phyloP scores from a whole-genome alignment of 2,888 invertebrate genomes.

The Cataglyphis rosenhaueri region DNA sequence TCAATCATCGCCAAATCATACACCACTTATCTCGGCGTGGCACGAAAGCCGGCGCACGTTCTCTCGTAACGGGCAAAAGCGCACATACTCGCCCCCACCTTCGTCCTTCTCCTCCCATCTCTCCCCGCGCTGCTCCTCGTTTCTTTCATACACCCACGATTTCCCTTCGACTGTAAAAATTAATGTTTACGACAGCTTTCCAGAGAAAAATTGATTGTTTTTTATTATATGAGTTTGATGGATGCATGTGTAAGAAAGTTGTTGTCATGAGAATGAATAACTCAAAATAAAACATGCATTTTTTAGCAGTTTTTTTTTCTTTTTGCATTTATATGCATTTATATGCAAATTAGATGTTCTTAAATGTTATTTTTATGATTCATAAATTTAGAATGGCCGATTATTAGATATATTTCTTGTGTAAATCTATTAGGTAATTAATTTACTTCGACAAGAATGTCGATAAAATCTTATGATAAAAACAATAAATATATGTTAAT shows the following conservation, averaged over 20 bases:
- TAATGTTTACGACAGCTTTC: slow-evolving; percentile 27
- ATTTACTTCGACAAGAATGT: not conserved
- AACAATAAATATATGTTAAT: not conserved
- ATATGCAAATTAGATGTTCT: not conserved
- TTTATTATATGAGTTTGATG: not conserved
- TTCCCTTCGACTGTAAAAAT: slow-evolving; percentile 37
- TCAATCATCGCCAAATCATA: slow-evolving; percentile 85
- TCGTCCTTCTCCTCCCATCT: not conserved
- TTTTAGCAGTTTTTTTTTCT: not conserved
- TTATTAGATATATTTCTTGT: not conserved
- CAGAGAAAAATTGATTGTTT: slow-evolving; percentile 31
- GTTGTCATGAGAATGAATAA: slow-evolving; percentile 13
- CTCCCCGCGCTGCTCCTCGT: slow-evolving; percentile 7
- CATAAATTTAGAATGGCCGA: not conserved
- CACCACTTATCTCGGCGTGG: slow-evolving; percentile 81
- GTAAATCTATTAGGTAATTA: not conserved
- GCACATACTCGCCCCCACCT: slow-evolving; percentile 58
- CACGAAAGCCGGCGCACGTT: slow-evolving; percentile 82
- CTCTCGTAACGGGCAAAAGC: slow-evolving; percentile 76
- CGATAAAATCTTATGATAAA: not conserved
- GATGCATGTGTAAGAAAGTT: not conserved
- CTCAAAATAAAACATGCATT: not conserved
- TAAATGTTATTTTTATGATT: not conserved
- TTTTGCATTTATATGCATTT: not conserved
- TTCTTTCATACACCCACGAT: slow-evolving; percentile 58